Evolutionary conservation across 2,888 invertebrate species (phyloP).

Genomic region (Brachypterus glaber): DNA sequence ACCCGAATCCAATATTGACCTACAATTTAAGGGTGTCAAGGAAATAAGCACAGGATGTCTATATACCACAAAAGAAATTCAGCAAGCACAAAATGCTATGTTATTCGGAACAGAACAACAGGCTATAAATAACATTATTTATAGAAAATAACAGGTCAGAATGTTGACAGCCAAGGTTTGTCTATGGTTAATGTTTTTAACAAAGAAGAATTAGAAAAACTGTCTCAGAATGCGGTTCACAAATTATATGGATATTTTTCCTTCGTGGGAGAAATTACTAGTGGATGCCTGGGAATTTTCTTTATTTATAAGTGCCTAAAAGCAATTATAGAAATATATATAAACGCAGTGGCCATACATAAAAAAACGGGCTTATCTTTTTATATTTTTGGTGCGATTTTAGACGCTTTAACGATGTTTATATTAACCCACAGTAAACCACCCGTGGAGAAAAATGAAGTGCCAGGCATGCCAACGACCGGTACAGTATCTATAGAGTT

Average conservation of each 20-base stretch:
- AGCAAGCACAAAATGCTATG: not conserved
- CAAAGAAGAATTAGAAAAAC: not conserved
- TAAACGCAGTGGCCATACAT: not conserved
- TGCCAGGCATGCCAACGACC: no score
- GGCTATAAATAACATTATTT: not conserved
- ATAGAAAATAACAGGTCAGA: not conserved
- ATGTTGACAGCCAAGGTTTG: not conserved
- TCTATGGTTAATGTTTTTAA: not conserved
- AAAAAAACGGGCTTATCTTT: not conserved
- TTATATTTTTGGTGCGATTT: no score
- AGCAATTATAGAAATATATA: no score
- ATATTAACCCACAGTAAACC: no score
- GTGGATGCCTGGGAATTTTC: not conserved
- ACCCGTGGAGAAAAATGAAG: no score
- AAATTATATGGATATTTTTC: not conserved
- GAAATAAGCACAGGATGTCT: not conserved
- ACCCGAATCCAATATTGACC: not conserved
- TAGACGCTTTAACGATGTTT: no score
- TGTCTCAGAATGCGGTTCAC: not conserved
- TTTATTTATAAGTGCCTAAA: not conserved
- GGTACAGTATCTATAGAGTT: no score
- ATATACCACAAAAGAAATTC: not conserved
- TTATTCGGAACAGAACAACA: not conserved
- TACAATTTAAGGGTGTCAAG: not conserved
- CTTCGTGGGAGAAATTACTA: not conserved